These are phyloP conservation scores for Neogale vison DNA, from an alignment of 2,113 vertebrate genomes.

Conservation along the genomic window DNA sequence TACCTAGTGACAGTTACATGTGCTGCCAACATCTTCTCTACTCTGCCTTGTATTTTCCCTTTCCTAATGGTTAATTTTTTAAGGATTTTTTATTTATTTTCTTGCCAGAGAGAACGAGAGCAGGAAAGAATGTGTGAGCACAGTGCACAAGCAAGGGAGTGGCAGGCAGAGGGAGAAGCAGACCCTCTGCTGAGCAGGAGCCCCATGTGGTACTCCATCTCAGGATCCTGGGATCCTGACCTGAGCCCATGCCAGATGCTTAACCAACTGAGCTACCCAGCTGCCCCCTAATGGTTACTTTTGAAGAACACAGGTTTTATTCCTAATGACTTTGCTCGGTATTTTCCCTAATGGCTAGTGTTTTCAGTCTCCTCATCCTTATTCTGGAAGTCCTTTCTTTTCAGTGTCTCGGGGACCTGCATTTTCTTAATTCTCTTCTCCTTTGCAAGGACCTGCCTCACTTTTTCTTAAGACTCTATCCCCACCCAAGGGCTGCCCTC, in stretches of 20 bases:
- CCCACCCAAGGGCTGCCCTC: background rate
- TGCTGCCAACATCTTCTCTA: background rate
- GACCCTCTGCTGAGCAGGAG: background rate
- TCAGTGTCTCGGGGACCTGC: background rate
- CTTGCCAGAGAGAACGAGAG: background rate
- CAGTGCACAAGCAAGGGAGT: background rate
- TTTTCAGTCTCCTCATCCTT: background rate
- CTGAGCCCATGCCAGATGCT: background rate
- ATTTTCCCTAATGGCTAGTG: background rate
- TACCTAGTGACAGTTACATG: background rate
- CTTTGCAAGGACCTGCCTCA: background rate
- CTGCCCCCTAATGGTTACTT: background rate
- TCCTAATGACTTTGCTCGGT: background rate
- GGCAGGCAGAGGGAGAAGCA: background rate
- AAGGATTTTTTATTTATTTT: background rate
- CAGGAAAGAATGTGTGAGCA: background rate
- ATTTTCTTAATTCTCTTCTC: background rate
- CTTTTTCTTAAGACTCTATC: background rate
- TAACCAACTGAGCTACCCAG: background rate
- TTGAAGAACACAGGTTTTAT: background rate
- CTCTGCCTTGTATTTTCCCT: background rate
- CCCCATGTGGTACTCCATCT: background rate
- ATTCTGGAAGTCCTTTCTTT: background rate
- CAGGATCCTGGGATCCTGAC: background rate
- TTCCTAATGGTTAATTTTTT: background rate